A percentile compares a stretch with the other conserved stretches of the same genome.
These are phyloP conservation scores for Cichladusa arquata DNA, from an alignment of 2,113 vertebrate genomes.

Conservation along the genomic window DNA sequence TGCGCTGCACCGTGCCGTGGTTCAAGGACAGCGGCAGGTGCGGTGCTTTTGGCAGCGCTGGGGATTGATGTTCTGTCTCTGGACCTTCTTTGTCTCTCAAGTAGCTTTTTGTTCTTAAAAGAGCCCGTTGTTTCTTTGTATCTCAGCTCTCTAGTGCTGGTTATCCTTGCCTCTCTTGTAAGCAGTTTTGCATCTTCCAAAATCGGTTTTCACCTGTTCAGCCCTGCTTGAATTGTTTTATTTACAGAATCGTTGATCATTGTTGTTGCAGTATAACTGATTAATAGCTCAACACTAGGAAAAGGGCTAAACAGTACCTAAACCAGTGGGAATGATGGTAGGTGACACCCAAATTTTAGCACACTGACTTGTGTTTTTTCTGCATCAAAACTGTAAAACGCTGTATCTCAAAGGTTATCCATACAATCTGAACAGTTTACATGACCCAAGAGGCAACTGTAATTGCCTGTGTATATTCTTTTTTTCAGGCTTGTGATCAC, in stretches of 20 bases:
- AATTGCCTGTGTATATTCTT: background rate
- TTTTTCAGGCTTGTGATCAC: slow-evolving; percentile 9
- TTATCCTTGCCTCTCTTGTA: background rate
- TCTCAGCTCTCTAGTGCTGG: background rate
- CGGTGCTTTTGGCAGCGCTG: background rate
- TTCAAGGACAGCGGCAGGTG: background rate
- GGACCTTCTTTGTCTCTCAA: background rate
- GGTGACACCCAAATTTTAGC: background rate
- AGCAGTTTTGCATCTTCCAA: background rate
- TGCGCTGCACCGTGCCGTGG: background rate
- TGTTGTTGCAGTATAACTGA: background rate
- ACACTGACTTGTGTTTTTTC: background rate
- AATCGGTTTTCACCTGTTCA: background rate
- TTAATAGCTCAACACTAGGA: background rate
- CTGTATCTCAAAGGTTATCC: background rate
- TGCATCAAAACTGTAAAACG: background rate
- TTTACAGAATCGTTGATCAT: background rate
- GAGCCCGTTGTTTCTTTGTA: background rate
- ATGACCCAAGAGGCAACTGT: background rate
- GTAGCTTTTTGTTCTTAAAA: background rate
- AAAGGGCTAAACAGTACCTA: background rate
- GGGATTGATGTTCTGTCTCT: background rate
- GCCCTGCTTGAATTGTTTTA: background rate
- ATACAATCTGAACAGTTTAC: background rate
- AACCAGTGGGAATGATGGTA: background rate